Conservation (phyloP, 2,113 vertebrate species). For the Gopherus evgoodei region DNA sequence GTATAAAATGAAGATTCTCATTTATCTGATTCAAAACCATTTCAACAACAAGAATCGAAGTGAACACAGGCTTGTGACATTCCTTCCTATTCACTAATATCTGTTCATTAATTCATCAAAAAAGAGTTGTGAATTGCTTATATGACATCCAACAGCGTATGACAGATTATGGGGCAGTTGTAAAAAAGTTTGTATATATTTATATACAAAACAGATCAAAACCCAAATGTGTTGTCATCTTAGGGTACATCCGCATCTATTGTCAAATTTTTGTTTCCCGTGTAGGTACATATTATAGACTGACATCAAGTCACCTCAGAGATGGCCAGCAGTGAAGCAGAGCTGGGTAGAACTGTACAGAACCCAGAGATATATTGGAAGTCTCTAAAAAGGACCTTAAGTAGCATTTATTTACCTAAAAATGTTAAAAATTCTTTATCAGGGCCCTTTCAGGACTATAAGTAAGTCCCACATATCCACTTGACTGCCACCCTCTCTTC, state of each 20-base stretch:
- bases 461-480: too few relatives aligned
- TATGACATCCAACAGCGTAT: background rate
- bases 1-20: background rate
- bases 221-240: background rate
- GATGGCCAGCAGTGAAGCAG: background rate
- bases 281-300: too few relatives aligned
- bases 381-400: too few relatives aligned
- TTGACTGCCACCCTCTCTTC: too few relatives aligned
- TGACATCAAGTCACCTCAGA: too few relatives aligned
- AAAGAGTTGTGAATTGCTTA: background rate
- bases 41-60: background rate
- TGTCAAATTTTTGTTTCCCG: too few relatives aligned
- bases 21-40: background rate
- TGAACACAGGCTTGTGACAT: background rate
- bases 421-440: too few relatives aligned
- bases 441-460: too few relatives aligned
- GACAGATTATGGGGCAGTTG: too few relatives aligned
- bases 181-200: background rate
- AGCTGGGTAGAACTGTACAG: background rate
- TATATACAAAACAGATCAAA: background rate
- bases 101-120: background rate
- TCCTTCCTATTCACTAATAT: background rate
- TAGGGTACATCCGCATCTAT: background rate
- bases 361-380: background rate
- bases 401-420: too few relatives aligned